Conservation (phyloP, 2,113 vertebrate species). For the Corythaeola cristata region DNA sequence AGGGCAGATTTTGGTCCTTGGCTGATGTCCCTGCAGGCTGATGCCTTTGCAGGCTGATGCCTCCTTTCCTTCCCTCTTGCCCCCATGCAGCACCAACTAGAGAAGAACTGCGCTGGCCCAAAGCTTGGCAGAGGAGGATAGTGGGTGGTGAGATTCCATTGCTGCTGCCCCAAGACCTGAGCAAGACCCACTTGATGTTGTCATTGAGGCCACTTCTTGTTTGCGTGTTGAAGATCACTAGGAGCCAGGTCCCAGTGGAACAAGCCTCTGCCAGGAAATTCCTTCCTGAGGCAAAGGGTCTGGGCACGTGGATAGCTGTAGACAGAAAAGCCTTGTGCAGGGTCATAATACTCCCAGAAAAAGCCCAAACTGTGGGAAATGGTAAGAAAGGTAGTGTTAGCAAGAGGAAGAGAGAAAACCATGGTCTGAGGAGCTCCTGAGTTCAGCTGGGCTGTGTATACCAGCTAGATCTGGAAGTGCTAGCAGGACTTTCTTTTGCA, state of each 20-base stretch:
- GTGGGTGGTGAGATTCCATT: not conserved
- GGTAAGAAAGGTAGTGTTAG: not conserved
- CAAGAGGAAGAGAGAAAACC: not conserved
- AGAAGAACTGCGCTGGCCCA: not conserved
- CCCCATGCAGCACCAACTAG: not conserved
- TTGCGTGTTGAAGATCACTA: not conserved
- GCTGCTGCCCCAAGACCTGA: not conserved
- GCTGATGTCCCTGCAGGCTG: not conserved
- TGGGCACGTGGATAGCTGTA: not conserved
- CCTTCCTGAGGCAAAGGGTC: not conserved
- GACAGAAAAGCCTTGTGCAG: not conserved
- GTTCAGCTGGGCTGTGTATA: not conserved
- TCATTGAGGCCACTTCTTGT: not conserved
- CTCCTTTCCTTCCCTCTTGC: not conserved
- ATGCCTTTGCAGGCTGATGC: not conserved
- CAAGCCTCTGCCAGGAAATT: not conserved
- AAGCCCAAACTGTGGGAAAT: not conserved
- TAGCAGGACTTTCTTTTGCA: not conserved
- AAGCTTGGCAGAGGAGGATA: not conserved
- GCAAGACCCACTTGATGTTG: fast-evolving
- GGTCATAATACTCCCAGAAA: not conserved
- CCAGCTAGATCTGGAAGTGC: not conserved
- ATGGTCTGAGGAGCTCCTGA: not conserved
- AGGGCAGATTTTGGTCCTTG: not conserved
- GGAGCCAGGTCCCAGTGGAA: not conserved